A percentile compares a stretch with the other conserved stretches of the same genome.
Evolutionary conservation across 2,888 invertebrate species (phyloP).

Genomic region (Crocallis elinguaria): DNA sequence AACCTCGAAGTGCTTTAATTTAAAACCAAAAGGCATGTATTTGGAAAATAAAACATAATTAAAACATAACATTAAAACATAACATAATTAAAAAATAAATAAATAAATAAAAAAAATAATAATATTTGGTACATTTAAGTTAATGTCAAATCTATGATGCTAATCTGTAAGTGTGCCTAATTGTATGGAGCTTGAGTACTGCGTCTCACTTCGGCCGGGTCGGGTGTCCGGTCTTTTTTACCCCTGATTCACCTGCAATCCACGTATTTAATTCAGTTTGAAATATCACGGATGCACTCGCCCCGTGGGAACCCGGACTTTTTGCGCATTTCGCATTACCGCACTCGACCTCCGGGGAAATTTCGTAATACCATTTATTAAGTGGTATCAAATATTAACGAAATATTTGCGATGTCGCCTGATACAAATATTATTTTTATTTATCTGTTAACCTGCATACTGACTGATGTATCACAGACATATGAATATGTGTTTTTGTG

Average conservation of each 20-base stretch:
- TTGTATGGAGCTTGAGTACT: background rate
- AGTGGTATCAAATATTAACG: slow-evolving; percentile 31
- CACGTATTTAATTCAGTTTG: slow-evolving; percentile 80
- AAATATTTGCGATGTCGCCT: slow-evolving; percentile 25
- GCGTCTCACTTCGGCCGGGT: slow-evolving; percentile 31
- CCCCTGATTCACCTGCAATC: slow-evolving; percentile 69
- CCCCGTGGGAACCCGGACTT: slow-evolving; percentile 37
- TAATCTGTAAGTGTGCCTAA: background rate
- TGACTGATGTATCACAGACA: no score
- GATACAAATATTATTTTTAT: no score
- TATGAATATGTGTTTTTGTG: no score
- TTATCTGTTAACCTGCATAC: no score
- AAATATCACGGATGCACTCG: slow-evolving; percentile 60
- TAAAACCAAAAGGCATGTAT: no score
- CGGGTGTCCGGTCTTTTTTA: slow-evolving; percentile 57
- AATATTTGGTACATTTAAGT: background rate
- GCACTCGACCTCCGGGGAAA: slow-evolving; percentile 33
- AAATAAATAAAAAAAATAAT: no score
- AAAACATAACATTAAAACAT: no score
- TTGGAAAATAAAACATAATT: no score
- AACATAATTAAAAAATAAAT: no score
- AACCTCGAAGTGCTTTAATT: no score
- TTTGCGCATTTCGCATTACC: slow-evolving; percentile 27
- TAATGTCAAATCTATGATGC: background rate
- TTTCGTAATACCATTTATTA: slow-evolving; percentile 29